Conservation (phyloP, 2,113 vertebrate species). For the Mus pahari region DNA sequence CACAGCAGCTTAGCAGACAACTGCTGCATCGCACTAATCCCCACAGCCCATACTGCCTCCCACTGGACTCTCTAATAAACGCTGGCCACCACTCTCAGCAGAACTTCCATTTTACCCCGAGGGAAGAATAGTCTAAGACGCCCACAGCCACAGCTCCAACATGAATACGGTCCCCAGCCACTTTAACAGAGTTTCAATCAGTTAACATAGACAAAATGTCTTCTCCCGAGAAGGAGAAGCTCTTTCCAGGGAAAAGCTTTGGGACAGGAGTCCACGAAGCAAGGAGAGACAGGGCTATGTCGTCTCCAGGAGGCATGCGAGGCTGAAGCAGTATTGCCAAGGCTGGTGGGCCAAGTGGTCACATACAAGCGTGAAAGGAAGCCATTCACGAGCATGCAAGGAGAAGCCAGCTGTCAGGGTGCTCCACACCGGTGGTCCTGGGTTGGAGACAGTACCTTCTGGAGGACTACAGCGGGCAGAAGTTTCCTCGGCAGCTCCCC, state of each 20-base stretch:
- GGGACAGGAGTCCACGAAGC: slow-evolving; percentile 50
- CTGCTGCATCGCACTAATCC: neutral
- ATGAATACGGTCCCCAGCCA: neutral
- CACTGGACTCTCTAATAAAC: neutral
- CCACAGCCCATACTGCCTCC: neutral
- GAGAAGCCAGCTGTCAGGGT: slow-evolving; percentile 9
- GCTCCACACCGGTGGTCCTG: neutral
- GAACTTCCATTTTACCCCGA: neutral
- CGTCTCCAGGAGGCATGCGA: slow-evolving; percentile 78
- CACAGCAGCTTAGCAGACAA: neutral
- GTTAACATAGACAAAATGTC: neutral
- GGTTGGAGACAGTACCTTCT: slow-evolving; percentile 85
- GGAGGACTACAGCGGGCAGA: slow-evolving; percentile 77
- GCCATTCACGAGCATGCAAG: slow-evolving; percentile 50
- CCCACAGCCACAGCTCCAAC: neutral
- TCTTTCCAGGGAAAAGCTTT: slow-evolving; percentile 47
- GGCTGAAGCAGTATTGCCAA: slow-evolving; percentile 52
- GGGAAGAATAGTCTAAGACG: neutral
- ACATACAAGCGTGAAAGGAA: slow-evolving; percentile 67
- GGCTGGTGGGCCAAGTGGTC: slow-evolving; percentile 55
- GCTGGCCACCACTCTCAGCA: neutral
- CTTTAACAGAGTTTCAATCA: neutral
- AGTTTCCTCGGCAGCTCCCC: neutral
- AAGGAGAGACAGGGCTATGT: slow-evolving; percentile 47
- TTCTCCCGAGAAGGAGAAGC: slow-evolving; percentile 37